Conservation (phyloP, 2,888 invertebrate species). For the Oxytorus armatus region DNA sequence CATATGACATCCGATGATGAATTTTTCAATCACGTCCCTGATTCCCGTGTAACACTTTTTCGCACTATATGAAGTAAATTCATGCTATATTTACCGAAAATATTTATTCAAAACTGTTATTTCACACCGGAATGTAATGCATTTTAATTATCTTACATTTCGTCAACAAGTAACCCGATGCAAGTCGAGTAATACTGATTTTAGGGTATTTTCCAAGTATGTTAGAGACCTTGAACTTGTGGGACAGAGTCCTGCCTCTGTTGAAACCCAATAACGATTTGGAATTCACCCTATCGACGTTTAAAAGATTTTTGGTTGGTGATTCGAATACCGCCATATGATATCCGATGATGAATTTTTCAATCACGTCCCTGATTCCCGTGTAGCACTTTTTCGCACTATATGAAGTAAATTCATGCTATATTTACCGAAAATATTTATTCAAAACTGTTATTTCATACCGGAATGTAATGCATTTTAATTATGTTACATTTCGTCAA, state of each 20-base stretch:
- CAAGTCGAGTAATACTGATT: too few species aligned
- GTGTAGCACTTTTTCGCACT: not conserved
- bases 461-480: not conserved
- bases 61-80: not conserved
- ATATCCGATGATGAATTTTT: too few species aligned
- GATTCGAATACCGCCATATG: too few species aligned
- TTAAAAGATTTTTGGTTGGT: too few species aligned
- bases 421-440: not conserved
- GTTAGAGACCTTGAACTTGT: too few species aligned
- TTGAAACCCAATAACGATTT: too few species aligned
- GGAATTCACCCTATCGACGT: too few species aligned
- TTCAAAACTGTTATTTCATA: not conserved
- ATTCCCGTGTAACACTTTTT: not conserved
- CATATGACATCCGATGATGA: too few species aligned
- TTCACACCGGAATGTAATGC: not conserved
- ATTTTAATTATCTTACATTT: not conserved
- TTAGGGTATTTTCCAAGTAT: too few species aligned
- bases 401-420: not conserved
- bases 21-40: too few species aligned
- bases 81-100: not conserved
- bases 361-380: too few species aligned
- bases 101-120: not conserved
- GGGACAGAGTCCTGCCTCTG: too few species aligned
- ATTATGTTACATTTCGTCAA: not conserved
- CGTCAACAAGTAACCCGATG: not conserved